These are phyloP conservation scores for Octopus bimaculoides DNA, from an alignment of 1,140 invertebrate species.

Conservation along the genomic window DNA sequence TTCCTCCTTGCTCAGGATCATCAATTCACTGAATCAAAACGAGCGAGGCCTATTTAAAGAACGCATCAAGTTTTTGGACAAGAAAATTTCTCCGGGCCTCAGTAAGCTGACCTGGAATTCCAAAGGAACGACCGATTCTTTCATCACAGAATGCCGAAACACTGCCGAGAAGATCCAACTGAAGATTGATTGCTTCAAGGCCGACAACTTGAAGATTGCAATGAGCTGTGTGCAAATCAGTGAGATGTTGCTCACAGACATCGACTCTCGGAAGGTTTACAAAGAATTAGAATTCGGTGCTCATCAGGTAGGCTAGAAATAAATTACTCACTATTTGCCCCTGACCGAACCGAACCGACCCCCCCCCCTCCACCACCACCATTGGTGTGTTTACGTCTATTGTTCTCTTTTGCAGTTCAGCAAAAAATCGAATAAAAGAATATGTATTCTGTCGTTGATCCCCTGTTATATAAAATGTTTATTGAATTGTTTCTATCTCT, in stretches of 20 bases:
- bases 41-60: conserved; percentile 63
- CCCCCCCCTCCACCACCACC: too few relatives aligned
- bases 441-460: too few relatives aligned
- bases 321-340: too few relatives aligned
- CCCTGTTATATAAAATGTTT: too few relatives aligned
- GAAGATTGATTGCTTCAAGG: conserved; percentile 77
- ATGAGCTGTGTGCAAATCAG: conserved; percentile 77
- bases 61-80: conserved; percentile 65
- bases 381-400: too few relatives aligned
- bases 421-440: too few relatives aligned
- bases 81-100: conserved; percentile 77
- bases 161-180: conserved; percentile 70
- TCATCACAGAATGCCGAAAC: conserved; percentile 72
- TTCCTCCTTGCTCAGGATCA: conserved; percentile 57
- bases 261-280: conserved; percentile 60
- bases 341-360: too few relatives aligned
- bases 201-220: conserved; percentile 71
- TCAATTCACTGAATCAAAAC: conserved; percentile 62
- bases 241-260: conserved; percentile 68
- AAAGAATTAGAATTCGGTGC: conserved; percentile 58
- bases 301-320: conserved; percentile 43
- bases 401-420: too few relatives aligned
- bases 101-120: conserved; percentile 75
- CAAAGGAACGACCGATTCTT: conserved; percentile 70
- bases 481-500: not conserved